Conservation (phyloP, 2,888 invertebrate genomes). For the Pasiphila rectangulata region DNA sequence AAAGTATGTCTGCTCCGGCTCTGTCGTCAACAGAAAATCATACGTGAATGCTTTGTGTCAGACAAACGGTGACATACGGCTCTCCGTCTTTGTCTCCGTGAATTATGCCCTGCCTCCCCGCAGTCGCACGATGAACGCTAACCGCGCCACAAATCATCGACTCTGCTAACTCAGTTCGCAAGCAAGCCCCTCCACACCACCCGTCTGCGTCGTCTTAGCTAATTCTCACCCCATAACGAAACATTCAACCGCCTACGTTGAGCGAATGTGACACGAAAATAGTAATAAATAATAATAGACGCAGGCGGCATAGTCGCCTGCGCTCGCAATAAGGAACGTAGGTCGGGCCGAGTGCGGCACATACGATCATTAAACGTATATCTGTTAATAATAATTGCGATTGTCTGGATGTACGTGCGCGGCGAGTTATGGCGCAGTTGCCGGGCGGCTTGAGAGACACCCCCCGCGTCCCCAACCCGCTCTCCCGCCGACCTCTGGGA, state of each 20-base stretch:
- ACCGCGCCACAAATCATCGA: constrained; percentile 70
- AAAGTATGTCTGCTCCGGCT: constrained; percentile 17
- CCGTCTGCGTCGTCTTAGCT: constrained; percentile 47
- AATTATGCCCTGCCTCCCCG: constrained; percentile 54
- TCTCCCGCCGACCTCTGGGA: constrained; percentile 47
- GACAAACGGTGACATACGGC: constrained; percentile 45
- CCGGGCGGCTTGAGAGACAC: constrained; percentile 47
- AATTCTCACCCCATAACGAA: constrained; percentile 56
- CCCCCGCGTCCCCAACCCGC: constrained; percentile 36
- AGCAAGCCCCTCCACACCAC: constrained; percentile 42
- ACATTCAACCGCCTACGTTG: constrained; percentile 42
- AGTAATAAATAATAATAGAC: too few species aligned
- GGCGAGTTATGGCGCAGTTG: constrained; percentile 74
- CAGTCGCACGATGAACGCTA: constrained; percentile 62
- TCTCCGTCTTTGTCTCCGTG: constrained; percentile 60
- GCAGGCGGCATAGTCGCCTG: constrained; percentile 55
- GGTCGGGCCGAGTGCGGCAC: constrained; percentile 54
- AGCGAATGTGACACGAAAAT: constrained; percentile 56
- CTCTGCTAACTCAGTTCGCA: constrained; percentile 60
- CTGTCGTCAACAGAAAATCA: constrained; percentile 24
- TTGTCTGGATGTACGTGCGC: constrained; percentile 75
- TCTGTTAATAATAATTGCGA: constrained; percentile 78
- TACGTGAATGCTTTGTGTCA: constrained; percentile 41
- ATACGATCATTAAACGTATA: constrained; percentile 74
- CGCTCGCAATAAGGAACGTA: constrained; percentile 36